phyloP scores from a whole-genome alignment of 2,113 vertebrate species.

The Callospermophilus lateralis region DNA sequence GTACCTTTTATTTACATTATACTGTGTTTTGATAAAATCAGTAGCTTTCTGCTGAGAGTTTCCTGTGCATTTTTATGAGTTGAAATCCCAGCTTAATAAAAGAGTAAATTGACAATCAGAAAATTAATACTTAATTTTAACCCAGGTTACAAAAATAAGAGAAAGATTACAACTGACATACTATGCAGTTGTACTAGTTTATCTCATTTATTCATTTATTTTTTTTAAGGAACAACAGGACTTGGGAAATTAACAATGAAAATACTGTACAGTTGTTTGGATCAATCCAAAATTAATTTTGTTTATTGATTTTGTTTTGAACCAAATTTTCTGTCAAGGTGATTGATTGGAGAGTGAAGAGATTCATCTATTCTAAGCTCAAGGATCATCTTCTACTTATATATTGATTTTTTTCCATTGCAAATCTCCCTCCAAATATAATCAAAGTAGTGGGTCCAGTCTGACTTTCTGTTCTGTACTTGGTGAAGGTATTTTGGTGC shows the following conservation, averaged over 20 bases:
- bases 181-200: neutral
- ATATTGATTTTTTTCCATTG: too few species aligned
- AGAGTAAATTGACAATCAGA: slow-evolving; percentile 27
- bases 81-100: slow-evolving; percentile 38
- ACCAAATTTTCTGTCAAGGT: neutral
- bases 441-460: neutral
- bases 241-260: neutral
- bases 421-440: neutral
- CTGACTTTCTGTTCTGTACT: neutral
- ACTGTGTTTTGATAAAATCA: slow-evolving; percentile 56
- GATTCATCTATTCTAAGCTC: neutral
- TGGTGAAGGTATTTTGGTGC: neutral
- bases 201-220: neutral
- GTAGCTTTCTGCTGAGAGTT: slow-evolving; percentile 10
- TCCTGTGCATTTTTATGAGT: slow-evolving; percentile 1
- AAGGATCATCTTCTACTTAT: neutral
- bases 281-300: neutral
- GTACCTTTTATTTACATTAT: slow-evolving; percentile 58
- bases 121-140: slow-evolving; percentile 49
- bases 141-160: slow-evolving; percentile 24
- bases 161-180: neutral
- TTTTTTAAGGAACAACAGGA: neutral
- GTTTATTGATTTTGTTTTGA: neutral
- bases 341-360: neutral
- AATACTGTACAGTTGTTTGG: neutral